Conservation (phyloP, 2,797 vertebrate genomes). For the Philypnodon macrostomus region DNA sequence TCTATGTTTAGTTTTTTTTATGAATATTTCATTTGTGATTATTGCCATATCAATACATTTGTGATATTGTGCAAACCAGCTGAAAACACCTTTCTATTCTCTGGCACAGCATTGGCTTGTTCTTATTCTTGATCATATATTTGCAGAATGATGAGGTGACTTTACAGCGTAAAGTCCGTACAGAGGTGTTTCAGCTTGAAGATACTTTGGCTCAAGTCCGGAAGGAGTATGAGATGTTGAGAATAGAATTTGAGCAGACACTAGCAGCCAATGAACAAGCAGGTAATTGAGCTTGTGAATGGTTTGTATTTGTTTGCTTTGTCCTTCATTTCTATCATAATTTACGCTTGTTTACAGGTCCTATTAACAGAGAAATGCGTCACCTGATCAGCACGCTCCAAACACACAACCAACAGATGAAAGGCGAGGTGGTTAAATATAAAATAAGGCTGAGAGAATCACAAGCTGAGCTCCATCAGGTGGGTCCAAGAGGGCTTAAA, state of each 20-base stretch:
- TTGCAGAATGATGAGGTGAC: conserved; percentile 91
- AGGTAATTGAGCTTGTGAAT: too few relatives aligned
- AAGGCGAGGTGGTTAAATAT: conserved; percentile 93
- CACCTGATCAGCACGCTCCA: conserved; percentile 97
- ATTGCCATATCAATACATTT: too few relatives aligned
- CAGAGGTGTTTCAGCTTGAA: conserved; percentile 96
- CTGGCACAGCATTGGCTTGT: too few relatives aligned
- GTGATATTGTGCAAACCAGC: too few relatives aligned
- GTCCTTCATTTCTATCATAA: not conserved
- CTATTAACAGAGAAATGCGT: conserved; percentile 96
- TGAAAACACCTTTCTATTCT: too few relatives aligned
- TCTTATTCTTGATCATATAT: conserved; percentile 11
- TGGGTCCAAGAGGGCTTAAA: conserved; percentile 47
- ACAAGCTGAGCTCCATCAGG: conserved; percentile 91
- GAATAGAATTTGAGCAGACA: conserved; percentile 97
- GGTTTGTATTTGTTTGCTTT: too few relatives aligned
- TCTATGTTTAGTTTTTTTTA: too few relatives aligned
- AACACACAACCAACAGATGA: conserved; percentile 97
- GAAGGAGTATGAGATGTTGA: conserved; percentile 98
- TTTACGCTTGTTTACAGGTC: conserved; percentile 71
- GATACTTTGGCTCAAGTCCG: conserved; percentile 95
- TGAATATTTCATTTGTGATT: too few relatives aligned
- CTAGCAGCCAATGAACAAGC: conserved; percentile 97
- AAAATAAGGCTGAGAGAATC: conserved; percentile 90
- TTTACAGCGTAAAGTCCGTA: conserved; percentile 94